Conservation (phyloP, 2,888 invertebrate species). For the Campaea margaritaria region DNA sequence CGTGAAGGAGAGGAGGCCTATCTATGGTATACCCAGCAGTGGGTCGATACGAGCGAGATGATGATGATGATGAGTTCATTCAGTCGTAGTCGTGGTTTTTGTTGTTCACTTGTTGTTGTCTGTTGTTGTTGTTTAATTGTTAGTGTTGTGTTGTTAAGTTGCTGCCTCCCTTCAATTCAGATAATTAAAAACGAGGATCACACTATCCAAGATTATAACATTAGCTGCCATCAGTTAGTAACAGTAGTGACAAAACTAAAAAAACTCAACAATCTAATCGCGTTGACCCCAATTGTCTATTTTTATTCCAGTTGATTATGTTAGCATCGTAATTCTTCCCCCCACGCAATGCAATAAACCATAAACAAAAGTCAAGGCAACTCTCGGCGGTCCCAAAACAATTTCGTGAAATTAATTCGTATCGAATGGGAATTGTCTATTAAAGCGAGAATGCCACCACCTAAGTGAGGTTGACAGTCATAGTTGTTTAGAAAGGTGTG, state of each 20-base stretch:
- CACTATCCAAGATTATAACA: not conserved
- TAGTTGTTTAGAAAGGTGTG: too few species aligned
- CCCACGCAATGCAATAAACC: conserved; percentile 62
- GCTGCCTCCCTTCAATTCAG: too few species aligned
- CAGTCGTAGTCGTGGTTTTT: too few species aligned
- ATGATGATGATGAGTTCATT: too few species aligned
- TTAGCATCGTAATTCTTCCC: conserved; percentile 42
- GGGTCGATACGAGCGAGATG: too few species aligned
- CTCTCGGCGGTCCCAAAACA: conserved; percentile 46
- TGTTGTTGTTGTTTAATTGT: too few species aligned
- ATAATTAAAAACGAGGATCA: too few species aligned
- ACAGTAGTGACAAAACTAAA: conserved; percentile 1
- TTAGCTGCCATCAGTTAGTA: not conserved
- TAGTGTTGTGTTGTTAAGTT: too few species aligned
- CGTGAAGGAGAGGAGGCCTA: too few species aligned
- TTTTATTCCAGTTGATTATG: conserved; percentile 45
- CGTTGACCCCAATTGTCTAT: conserved; percentile 58
- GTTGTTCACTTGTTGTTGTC: too few species aligned
- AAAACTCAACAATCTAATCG: conserved; percentile 38
- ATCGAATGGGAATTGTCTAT: conserved; percentile 15
- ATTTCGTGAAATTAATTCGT: conserved; percentile 48
- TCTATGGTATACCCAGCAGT: too few species aligned
- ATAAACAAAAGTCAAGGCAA: conserved; percentile 63
- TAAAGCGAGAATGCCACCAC: conserved; percentile 11
- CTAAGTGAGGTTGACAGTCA: not conserved